A percentile compares a stretch with the other conserved stretches of the same genome.
These are phyloP conservation scores for Manis crassicaudata DNA, from an alignment of 2,797 vertebrate genomes.

Conservation along the genomic window DNA sequence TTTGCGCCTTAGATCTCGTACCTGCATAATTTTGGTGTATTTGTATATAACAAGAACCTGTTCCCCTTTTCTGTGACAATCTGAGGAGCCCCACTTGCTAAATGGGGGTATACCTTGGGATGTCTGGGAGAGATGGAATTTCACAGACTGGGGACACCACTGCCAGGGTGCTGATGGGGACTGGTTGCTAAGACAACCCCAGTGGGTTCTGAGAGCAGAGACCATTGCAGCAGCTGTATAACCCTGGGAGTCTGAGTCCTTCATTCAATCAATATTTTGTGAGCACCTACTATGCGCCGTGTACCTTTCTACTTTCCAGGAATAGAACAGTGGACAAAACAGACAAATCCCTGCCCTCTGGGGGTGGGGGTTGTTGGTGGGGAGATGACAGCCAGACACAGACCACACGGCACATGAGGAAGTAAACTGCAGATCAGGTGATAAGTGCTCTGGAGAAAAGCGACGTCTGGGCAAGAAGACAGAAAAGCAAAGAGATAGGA, in stretches of 20 bases:
- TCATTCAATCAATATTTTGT: background rate
- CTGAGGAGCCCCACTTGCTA: background rate
- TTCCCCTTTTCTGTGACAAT: background rate
- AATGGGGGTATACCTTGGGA: background rate
- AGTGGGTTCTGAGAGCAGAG: background rate
- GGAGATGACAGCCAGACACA: background rate
- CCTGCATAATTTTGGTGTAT: background rate
- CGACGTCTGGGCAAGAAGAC: background rate
- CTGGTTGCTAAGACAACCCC: background rate
- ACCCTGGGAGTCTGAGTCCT: background rate
- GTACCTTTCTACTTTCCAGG: background rate
- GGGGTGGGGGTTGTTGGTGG: background rate
- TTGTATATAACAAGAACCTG: background rate
- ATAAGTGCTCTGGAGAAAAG: background rate
- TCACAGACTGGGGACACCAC: background rate
- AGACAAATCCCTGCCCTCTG: background rate
- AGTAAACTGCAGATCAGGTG: background rate
- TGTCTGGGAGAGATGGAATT: background rate
- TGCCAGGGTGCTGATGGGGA: background rate
- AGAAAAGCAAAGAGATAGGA: background rate
- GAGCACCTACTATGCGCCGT: background rate
- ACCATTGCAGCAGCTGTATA: background rate
- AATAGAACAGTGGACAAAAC: background rate
- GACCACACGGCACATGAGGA: background rate
- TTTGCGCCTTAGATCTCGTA: background rate